Base-by-base conservation (phyloP, 1,140 invertebrate genomes). In the Nebria ingens region DNA sequence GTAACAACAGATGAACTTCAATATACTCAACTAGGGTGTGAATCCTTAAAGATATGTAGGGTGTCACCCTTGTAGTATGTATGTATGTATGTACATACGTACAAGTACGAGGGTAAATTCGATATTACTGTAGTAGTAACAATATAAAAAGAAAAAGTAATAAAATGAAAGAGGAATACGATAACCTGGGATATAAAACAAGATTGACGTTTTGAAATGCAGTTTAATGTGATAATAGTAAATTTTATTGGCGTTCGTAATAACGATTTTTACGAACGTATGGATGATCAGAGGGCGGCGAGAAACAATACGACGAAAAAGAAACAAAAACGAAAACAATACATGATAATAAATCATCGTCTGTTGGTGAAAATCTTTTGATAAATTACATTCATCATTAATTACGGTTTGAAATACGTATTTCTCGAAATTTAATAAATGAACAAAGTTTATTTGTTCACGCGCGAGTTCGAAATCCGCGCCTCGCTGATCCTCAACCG, bases 291-390 rank as follows among this genome's bases (percentile, higher is more conserved):
- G n/a, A n/a, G n/a, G n/a, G n/a, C n/a, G n/a, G n/a, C n/a, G n/a
- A n/a, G n/a, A n/a, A n/a, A n/a, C 25, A n/a, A 34, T 34, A 34
- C 25, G n/a, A n/a, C 25, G 25, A 34, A 34, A n/a, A 34, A 34
- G n/a, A 34, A 34, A 34, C 6, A 34, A 34, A 6, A 34, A 34
- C n/a, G 25, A 6, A 45, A 9, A 45, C 40, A 45, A 45, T 45
- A 45, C n/a, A n/a, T 3, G 40, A 17, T 17, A 45, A 45, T 45
- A 45, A 45, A 45, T 45, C 40, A 45, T 11, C 40, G 40, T 45
- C 40, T 45, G 40, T 45, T 45, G 9, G 40, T 45, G 40, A 45
- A 45, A 45, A 45, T 45, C 40, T 45, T 45, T 45, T 45, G 40
- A 45, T 45, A 45, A 45, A 45, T 45, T 45, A 45, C 40, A 45